These are phyloP conservation scores for Leucoma salicis DNA, from an alignment of 2,888 invertebrate genomes.

Conservation along the genomic window DNA sequence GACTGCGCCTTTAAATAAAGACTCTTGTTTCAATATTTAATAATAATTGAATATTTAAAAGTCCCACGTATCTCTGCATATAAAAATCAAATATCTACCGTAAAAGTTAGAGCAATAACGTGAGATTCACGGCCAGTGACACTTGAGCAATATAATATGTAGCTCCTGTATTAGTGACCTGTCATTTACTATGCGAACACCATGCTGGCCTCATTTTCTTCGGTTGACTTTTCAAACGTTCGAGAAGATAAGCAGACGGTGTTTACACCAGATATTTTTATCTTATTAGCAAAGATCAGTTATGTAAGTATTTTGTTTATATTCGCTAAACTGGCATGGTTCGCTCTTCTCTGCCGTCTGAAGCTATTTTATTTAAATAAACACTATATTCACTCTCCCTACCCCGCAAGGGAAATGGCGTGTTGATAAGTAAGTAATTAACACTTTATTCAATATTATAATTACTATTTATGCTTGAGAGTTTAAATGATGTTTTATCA, in stretches of 20 bases:
- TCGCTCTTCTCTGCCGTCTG: neutral
- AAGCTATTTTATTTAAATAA: too few relatives aligned
- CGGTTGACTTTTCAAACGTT: conserved; percentile 12
- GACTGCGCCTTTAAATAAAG: too few relatives aligned
- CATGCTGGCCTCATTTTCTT: conserved; percentile 25
- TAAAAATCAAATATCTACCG: conserved; percentile 1
- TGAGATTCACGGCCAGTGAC: conserved; percentile 22
- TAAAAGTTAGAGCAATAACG: conserved; percentile 4
- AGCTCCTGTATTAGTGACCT: conserved; percentile 16
- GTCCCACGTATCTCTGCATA: too few relatives aligned
- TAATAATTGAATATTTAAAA: too few relatives aligned
- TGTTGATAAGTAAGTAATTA: too few relatives aligned
- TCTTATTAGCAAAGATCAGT: conserved; percentile 10
- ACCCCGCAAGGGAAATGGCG: too few relatives aligned
- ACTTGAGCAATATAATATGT: conserved; percentile 10
- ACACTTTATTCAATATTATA: too few relatives aligned
- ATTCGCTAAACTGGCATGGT: neutral
- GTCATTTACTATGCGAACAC: conserved; percentile 22
- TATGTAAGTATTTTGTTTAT: conserved; percentile 8
- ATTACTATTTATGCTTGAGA: too few relatives aligned
- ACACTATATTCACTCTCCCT: too few relatives aligned
- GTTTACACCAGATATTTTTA: conserved; percentile 15
- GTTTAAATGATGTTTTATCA: too few relatives aligned
- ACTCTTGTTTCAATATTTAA: too few relatives aligned
- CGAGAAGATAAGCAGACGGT: conserved; percentile 12